These are phyloP conservation scores for Chauna torquata DNA, from an alignment of 2,113 vertebrate species.

Conservation along the genomic window DNA sequence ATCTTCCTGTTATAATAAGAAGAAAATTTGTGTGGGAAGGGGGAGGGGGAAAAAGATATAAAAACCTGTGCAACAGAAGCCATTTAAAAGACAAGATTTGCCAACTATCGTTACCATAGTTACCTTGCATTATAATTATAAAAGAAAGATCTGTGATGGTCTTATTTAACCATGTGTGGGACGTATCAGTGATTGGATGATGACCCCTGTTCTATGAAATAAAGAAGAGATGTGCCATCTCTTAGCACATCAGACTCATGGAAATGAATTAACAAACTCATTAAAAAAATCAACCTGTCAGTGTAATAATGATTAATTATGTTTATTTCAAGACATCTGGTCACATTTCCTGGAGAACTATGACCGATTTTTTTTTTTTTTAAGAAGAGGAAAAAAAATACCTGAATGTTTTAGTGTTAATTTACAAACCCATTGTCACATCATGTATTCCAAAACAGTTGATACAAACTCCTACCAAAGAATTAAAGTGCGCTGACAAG, in stretches of 20 bases:
- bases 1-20: constrained; percentile 29
- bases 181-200: not conserved
- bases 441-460: not conserved
- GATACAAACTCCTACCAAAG: not conserved
- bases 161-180: constrained; percentile 52
- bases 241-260: not conserved
- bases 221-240: not conserved
- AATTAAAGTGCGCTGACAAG: not conserved
- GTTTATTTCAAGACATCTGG: constrained; percentile 25
- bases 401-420: not conserved
- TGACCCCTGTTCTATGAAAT: not conserved
- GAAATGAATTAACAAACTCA: not conserved
- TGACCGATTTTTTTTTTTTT: not conserved
- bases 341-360: constrained; percentile 2
- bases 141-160: constrained; percentile 48
- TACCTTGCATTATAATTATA: constrained; percentile 64
- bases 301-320: not conserved
- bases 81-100: constrained; percentile 55
- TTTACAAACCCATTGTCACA: not conserved
- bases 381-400: not conserved
- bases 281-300: not conserved
- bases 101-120: constrained; percentile 65
- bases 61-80: constrained; percentile 60
- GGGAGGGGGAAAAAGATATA: constrained; percentile 53
- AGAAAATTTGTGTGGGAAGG: constrained; percentile 44